Conservation (phyloP, 2,888 invertebrate genomes). For the Scaptomyza cyrtandrae region DNA sequence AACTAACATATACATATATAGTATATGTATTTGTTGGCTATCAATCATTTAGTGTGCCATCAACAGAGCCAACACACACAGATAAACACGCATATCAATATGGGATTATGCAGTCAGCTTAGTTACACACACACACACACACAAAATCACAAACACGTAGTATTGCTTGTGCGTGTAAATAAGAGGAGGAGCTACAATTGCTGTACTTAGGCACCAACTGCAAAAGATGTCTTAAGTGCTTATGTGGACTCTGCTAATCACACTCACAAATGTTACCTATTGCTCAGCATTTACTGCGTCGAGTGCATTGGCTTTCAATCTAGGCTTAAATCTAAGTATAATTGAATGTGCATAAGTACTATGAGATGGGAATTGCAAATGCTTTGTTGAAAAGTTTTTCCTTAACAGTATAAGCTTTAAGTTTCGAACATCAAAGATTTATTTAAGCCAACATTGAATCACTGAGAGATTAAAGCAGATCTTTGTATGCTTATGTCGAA, state of each 20-base stretch:
- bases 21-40: constrained; percentile 47
- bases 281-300: background rate
- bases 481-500: too few species aligned
- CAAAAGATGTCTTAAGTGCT: constrained; percentile 25
- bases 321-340: background rate
- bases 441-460: too few species aligned
- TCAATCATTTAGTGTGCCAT: constrained; percentile 67
- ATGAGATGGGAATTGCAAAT: background rate
- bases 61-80: constrained; percentile 35
- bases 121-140: constrained; percentile 6
- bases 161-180: background rate
- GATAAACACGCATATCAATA: constrained; percentile 10
- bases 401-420: too few species aligned
- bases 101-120: constrained; percentile 65
- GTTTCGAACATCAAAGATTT: background rate
- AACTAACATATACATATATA: constrained; percentile 56
- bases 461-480: too few species aligned
- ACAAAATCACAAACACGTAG: background rate
- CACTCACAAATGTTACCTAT: constrained; percentile 1
- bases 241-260: background rate
- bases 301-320: background rate
- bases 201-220: constrained; percentile 27
- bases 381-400: too few species aligned
- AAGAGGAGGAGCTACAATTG: constrained; percentile 20
- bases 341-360: background rate